Evolutionary conservation across 92 coral and sea anemone species (phyloP), one percentile per base, ranked within the genome.

Genomic region (Muricea muricata): DNA sequence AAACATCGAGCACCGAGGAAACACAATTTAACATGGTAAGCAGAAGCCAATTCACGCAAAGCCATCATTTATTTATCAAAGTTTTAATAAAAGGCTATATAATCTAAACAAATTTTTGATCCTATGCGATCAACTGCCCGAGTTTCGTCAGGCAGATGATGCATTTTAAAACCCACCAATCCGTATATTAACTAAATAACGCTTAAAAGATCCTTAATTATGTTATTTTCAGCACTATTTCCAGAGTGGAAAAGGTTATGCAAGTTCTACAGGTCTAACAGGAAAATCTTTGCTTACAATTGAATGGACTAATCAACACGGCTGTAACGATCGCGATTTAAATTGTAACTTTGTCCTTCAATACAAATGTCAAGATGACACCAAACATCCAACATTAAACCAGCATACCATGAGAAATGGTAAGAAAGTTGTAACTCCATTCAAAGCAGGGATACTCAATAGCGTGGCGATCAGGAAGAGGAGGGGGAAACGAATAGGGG

Each of bases 231-330:
- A 72, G 78, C 25, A 18, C 20, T 72, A 72, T 39, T 72, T 72
- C 52, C 78, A 72, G 26, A 72, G 78, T 72, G 78, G 78, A 9
- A 72, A 72, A 32, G 18, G 41, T 15, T 15, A 72, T 47, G 7
- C 29, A n/a, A 20, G 29, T n/a, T 39, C 40, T 13, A 7, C 26
- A 21, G 78, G 78, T n/a, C 24, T 34, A 20, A 32, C 52, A 31
- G 95, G 95, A 6, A 93, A 95, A 81, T 84, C 95, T 20, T 91
- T 58, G 71, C 86, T 93, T 15, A 93, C 91, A 11, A 76, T 95
- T 56, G 98, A 95, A 78, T 95, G 98, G 98, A 95, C 98, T 78
- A 95, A 95, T 72, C 98, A 95, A 47, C 98, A 95, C 65, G 98
- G 98, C 9, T 91, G 93, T 85, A 97, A 95, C 14, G 89, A 90